A percentile compares a stretch with the other conserved stretches of the same genome.
These are phyloP conservation scores for Lipotes vexillifer DNA, from an alignment of 2,113 vertebrate genomes.

Conservation along the genomic window DNA sequence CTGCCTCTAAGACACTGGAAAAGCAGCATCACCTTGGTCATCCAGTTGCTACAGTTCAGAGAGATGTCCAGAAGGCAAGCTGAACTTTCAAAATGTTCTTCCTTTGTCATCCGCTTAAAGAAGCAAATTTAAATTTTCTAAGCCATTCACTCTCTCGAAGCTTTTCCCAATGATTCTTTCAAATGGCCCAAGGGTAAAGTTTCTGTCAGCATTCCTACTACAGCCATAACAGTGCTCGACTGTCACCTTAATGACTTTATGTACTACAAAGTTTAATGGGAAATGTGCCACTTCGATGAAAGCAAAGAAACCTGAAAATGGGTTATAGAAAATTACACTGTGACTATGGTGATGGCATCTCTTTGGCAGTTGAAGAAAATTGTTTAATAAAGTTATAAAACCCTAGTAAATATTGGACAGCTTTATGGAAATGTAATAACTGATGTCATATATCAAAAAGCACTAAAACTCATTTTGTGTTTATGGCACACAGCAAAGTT, in stretches of 20 bases:
- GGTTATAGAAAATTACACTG: conserved; percentile 64
- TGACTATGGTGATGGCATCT: conserved; percentile 69
- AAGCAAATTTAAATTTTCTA: conserved; percentile 57
- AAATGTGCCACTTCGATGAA: conserved; percentile 71
- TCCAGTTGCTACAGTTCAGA: background rate
- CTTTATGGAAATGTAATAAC: conserved; percentile 80
- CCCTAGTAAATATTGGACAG: conserved; percentile 69
- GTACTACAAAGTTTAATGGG: conserved; percentile 72
- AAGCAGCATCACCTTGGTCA: background rate
- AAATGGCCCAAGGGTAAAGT: conserved; percentile 61
- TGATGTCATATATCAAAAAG: conserved; percentile 57
- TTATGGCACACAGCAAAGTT: conserved; percentile 70
- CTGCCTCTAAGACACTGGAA: background rate
- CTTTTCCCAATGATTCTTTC: conserved; percentile 67
- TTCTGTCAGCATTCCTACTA: background rate
- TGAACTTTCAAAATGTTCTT: conserved; percentile 4
- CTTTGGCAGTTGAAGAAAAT: conserved; percentile 67
- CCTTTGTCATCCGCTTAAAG: background rate
- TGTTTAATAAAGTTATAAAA: conserved; percentile 77
- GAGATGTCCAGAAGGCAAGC: background rate
- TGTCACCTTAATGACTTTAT: conserved; percentile 66
- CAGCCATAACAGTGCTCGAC: conserved; percentile 24
- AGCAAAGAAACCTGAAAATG: conserved; percentile 73
- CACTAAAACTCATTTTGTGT: conserved; percentile 68
- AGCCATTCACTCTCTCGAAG: conserved; percentile 43